Base-by-base conservation (phyloP, 2,888 invertebrate species). In the Galerucella nymphaeae region DNA sequence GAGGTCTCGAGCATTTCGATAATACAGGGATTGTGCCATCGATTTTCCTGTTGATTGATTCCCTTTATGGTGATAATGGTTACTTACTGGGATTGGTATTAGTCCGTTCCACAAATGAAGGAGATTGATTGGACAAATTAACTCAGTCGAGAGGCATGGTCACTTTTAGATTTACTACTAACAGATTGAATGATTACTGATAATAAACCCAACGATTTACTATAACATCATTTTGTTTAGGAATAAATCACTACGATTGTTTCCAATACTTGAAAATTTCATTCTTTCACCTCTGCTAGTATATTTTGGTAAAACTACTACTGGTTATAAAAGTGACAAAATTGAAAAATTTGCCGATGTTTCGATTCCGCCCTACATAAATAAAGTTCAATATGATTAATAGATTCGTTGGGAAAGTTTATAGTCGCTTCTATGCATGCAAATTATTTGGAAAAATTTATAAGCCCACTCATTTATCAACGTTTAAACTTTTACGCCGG, bases 1-100 rank as follows among this genome's bases (percentile, higher is more conserved):
- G 20, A 55, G 55, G 20, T 55, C 20, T 55, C 20, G 10, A 55
- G 13, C 20, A 16, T 10, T 55, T 55, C 55, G 55, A 5, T 55
- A 55, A 57, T 23, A 57, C 58, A 11, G 14, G 20, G 45, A 42
- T 66, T 59, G 45, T 18, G 18, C 23, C 11, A 66, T 66, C 58
- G 58, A 66, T 66, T 66, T 48, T 59, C 59, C 58, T 45, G 58
- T 69, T 69, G 69, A 69, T 69, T 69, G 62, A 69, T 69, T 18
- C 69, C 42, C 62, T 62, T 69, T 50, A 55, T 69, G 42, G 62
- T 55, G 42, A 63, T 69, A 69, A 69, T 69, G 30, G 55, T 62
- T 62, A 69, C 69, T 69, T 69, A 69, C 62, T 45, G 69, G n/a
- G 55, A 18, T 62, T 69, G 42, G 62, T 53, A 62, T 62, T 69